These are phyloP conservation scores for Epizoanthus ramosus DNA, from an alignment of 92 coral and sea anemone species.

Conservation along the genomic window DNA sequence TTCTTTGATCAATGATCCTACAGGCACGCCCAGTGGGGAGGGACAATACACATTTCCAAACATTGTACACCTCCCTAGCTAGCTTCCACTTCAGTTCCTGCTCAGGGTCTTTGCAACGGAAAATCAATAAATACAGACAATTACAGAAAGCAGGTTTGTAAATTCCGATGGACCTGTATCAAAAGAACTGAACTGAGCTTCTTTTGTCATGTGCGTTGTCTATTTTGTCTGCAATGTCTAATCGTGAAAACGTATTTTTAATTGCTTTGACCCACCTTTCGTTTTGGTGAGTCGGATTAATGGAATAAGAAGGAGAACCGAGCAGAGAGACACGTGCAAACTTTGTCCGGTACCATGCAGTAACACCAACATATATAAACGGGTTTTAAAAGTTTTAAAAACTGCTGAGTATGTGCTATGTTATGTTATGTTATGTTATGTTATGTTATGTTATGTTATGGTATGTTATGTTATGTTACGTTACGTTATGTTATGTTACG, in stretches of 20 bases:
- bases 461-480: too few species aligned
- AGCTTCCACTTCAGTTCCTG: slow-evolving; percentile 2
- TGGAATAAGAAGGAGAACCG: too few species aligned
- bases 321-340: too few species aligned
- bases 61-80: background rate
- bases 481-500: too few species aligned
- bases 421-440: too few species aligned
- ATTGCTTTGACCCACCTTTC: slow-evolving; percentile 32
- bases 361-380: too few species aligned
- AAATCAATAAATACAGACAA: background rate
- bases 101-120: background rate
- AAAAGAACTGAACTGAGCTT: background rate
- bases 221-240: background rate
- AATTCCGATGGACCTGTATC: background rate
- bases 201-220: background rate
- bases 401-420: too few species aligned
- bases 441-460: too few species aligned
- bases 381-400: too few species aligned
- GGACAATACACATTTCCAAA: background rate
- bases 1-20: background rate
- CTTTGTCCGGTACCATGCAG: too few species aligned
- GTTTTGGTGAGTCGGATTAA: background rate
- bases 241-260: background rate
- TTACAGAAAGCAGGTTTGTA: background rate
- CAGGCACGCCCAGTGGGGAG: background rate